phyloP scores from a whole-genome alignment of 2,113 vertebrate genomes.

The Pluvialis apricaria region DNA sequence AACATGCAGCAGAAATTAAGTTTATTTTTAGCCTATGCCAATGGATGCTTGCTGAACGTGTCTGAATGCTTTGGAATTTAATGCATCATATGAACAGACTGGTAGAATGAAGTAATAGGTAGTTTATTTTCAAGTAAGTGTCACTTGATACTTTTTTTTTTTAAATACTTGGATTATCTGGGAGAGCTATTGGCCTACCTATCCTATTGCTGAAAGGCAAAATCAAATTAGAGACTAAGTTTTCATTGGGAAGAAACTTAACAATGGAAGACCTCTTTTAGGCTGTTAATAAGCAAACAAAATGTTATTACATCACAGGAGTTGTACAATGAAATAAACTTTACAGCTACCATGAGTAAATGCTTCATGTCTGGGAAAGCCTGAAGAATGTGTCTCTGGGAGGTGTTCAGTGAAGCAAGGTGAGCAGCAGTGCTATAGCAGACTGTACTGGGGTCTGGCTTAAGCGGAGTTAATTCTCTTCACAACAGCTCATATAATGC shows the following conservation, averaged over 20 bases:
- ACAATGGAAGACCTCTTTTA: not conserved
- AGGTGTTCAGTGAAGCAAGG: not conserved
- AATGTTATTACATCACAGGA: not conserved
- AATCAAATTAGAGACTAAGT: not conserved
- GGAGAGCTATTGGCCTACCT: not conserved
- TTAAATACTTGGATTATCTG: not conserved
- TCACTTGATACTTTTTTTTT: not conserved
- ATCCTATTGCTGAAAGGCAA: not conserved
- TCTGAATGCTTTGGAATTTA: not conserved
- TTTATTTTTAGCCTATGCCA: not conserved
- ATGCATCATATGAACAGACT: not conserved
- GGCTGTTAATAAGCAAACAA: not conserved
- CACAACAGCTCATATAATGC: not conserved
- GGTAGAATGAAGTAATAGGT: not conserved
- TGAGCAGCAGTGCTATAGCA: not conserved
- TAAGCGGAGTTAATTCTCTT: not conserved
- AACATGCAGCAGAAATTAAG: not conserved
- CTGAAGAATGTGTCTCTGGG: not conserved
- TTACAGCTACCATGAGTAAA: not conserved
- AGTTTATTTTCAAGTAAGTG: not conserved
- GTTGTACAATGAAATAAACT: not conserved
- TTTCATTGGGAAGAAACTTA: not conserved
- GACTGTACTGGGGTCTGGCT: not conserved
- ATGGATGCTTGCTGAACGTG: not conserved
- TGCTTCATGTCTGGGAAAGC: not conserved